phyloP scores from a whole-genome alignment of 2,113 vertebrate genomes.

The Daubentonia madagascariensis region DNA sequence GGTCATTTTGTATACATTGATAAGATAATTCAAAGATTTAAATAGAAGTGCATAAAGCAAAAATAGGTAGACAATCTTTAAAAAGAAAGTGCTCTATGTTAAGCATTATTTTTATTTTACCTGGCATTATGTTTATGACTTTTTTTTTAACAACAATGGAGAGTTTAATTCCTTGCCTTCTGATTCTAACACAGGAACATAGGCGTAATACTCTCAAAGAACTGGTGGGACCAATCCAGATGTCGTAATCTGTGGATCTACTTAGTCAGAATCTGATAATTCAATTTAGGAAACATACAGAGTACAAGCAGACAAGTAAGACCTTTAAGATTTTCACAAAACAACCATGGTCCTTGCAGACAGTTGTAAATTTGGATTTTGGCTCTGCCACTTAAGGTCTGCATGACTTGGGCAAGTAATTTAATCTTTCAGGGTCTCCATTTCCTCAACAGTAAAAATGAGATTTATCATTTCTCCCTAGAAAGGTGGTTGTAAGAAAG shows the following conservation, averaged over 20 bases:
- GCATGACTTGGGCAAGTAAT: neutral
- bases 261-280: neutral
- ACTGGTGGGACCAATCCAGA: neutral
- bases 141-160: neutral
- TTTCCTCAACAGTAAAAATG: neutral
- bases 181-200: neutral
- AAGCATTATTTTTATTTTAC: neutral
- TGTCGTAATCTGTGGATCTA: neutral
- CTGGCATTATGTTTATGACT: neutral
- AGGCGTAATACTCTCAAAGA: neutral
- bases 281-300: neutral
- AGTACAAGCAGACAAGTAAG: neutral
- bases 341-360: neutral
- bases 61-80: neutral
- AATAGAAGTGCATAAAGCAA: neutral
- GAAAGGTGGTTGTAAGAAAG: neutral
- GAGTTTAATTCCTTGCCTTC: neutral
- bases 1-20: neutral
- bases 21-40: neutral
- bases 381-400: neutral
- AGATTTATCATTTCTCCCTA: neutral
- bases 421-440: neutral
- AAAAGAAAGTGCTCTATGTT: neutral
- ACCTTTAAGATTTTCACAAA: neutral
- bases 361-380: neutral